Percentiles rank a stretch among this genome's conserved stretches.
Evolutionary conservation across 2,888 invertebrate genomes (phyloP).

Genomic region (Sinodicranocentrus sp.): DNA sequence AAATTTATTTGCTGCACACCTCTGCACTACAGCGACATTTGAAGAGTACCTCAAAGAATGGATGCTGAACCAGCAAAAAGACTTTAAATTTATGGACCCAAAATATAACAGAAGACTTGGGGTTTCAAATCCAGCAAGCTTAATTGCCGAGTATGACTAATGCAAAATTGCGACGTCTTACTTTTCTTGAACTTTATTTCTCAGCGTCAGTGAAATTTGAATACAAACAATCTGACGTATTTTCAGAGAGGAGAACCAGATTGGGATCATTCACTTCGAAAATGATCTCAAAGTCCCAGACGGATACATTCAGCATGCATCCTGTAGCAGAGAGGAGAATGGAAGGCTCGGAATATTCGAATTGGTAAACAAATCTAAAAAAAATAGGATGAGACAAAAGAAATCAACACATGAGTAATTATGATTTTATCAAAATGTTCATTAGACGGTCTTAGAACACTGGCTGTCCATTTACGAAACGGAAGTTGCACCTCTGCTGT

Average conservation of each 20-base stretch:
- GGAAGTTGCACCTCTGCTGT: slow-evolving; percentile 12
- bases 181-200: neutral
- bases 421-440: neutral
- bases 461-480: slow-evolving; percentile 19
- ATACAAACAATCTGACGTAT: neutral
- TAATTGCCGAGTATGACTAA: slow-evolving; percentile 2
- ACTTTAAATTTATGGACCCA: neutral
- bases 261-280: neutral
- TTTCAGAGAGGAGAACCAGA: neutral
- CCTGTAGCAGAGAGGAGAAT: no score
- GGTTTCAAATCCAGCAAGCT: neutral
- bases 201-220: neutral
- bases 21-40: neutral
- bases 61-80: slow-evolving; percentile 7
- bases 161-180: no score
- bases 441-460: neutral
- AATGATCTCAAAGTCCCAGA: neutral
- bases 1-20: no score
- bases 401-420: neutral
- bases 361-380: no score
- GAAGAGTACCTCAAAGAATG: slow-evolving; percentile 14
- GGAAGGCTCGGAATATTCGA: neutral
- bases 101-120: slow-evolving; percentile 5
- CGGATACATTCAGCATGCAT: no score
- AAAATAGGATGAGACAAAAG: no score